Evolutionary conservation across 2,797 vertebrate genomes (phyloP), one percentile per base, ranked within the genome.

Genomic region (Pipistrellus nathusii): DNA sequence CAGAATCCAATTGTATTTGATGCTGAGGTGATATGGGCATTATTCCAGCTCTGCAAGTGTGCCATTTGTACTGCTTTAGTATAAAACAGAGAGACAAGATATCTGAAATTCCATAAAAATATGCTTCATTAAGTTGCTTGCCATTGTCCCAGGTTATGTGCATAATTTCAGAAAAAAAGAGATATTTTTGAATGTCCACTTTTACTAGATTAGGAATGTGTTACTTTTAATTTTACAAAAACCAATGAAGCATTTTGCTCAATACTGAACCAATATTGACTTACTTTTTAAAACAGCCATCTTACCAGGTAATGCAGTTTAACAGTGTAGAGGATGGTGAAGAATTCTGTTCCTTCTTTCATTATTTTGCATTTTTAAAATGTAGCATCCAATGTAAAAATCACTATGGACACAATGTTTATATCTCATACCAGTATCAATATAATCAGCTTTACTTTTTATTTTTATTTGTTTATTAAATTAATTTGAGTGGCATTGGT

Each of bases 1-100:
- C 93, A 92, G 59, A 95, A 96, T 96, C 93, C 95, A 98, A 93
- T 10, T 96, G 92, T 88, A 96, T 93, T 97, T 97, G 95, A 93
- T 95, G 88, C 94, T 0, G 38, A 96, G 83, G 85, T 71, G 46
- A 92, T 86, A 88, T 92, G 90, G 93, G 93, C 89, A 30, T 38
- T 91, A 92, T 69, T 95, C 87, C 97, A 97, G 90, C 78, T 97
- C 94, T 94, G 48, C 75, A 91, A 95, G 92, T 96, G 85, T 96
- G 86, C 94, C 53, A 90, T 96, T 95, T 95, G 93, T 94, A 94
- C 32, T 95, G 92, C 85, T 95, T 7, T 85, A 27, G 72, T 78
- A 83, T 93, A 57, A 92, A 55, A 86, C 32, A 85, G 72, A 92
- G 0, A 6, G 27, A 94, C 59, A 91, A 64, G 83, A 51, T 76